A percentile compares a stretch with the other conserved stretches of the same genome.
These are phyloP conservation scores for Apodemia duryi DNA, from an alignment of 2,888 invertebrate genomes.

Conservation along the genomic window DNA sequence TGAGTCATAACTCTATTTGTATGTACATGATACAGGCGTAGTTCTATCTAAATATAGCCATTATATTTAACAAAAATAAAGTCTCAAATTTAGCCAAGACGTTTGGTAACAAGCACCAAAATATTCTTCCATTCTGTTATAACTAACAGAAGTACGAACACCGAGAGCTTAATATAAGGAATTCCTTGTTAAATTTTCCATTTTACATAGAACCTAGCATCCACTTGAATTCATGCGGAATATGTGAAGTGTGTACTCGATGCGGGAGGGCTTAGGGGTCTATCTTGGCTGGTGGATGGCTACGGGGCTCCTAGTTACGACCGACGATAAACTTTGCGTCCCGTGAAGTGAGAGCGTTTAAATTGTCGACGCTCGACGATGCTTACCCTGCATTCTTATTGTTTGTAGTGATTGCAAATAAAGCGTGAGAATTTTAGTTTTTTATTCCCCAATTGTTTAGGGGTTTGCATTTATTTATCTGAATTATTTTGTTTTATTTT, in stretches of 20 bases:
- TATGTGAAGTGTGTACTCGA: constrained; percentile 31
- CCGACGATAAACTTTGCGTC: constrained; percentile 70
- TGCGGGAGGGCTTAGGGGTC: constrained; percentile 40
- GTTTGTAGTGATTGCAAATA: constrained; percentile 50
- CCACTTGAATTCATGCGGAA: constrained; percentile 23
- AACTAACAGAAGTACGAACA: constrained; percentile 65
- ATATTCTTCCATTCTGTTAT: constrained; percentile 57
- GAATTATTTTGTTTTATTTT: too few relatives aligned
- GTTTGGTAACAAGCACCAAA: constrained; percentile 44
- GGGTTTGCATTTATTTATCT: too few relatives aligned
- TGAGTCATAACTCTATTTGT: too few relatives aligned
- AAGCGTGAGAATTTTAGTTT: constrained; percentile 20
- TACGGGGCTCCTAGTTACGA: constrained; percentile 64
- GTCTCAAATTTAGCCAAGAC: constrained; percentile 16
- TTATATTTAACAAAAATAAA: background rate
- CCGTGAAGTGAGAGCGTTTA: constrained; percentile 69
- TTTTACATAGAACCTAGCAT: constrained; percentile 35
- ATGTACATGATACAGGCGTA: background rate
- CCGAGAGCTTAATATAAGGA: constrained; percentile 68
- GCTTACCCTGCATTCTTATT: constrained; percentile 66
- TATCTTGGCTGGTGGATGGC: constrained; percentile 43
- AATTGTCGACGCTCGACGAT: constrained; percentile 67
- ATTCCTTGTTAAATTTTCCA: constrained; percentile 57
- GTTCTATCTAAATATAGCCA: background rate
- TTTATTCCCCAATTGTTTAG: background rate